These are phyloP conservation scores for Malacosoma neustria DNA, from an alignment of 2,888 invertebrate genomes.

Conservation along the genomic window DNA sequence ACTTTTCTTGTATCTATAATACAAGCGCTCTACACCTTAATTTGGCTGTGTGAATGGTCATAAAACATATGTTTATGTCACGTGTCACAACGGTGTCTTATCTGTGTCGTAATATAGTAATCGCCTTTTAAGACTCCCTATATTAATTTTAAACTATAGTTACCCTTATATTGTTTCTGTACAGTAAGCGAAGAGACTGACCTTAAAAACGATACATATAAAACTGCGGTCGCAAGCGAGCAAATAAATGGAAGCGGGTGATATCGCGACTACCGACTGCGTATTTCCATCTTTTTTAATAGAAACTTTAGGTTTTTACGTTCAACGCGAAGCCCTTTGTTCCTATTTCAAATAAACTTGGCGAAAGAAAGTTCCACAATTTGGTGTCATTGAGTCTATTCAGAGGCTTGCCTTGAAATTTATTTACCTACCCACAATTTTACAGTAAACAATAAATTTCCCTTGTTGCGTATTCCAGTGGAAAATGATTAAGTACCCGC, in stretches of 20 bases:
- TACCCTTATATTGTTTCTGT: no score
- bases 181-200: no score
- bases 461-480: not conserved
- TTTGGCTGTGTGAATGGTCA: no score
- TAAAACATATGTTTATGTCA: no score
- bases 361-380: conserved; percentile 11
- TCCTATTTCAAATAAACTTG: conserved; percentile 1
- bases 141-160: no score
- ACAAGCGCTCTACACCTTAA: no score
- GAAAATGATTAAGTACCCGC: not conserved
- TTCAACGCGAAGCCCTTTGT: not conserved
- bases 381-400: conserved; percentile 11
- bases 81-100: no score
- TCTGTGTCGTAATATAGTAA: no score
- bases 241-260: not conserved
- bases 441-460: not conserved
- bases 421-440: not conserved
- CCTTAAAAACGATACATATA: no score
- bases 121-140: no score
- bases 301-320: not conserved
- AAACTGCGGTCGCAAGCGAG: not conserved
- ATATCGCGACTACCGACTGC: not conserved
- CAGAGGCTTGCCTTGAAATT: conserved; percentile 1
- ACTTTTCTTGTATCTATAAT: no score
- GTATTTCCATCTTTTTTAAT: not conserved